Conservation (phyloP, 2,113 vertebrate species). For the Ochotona curzoniae region DNA sequence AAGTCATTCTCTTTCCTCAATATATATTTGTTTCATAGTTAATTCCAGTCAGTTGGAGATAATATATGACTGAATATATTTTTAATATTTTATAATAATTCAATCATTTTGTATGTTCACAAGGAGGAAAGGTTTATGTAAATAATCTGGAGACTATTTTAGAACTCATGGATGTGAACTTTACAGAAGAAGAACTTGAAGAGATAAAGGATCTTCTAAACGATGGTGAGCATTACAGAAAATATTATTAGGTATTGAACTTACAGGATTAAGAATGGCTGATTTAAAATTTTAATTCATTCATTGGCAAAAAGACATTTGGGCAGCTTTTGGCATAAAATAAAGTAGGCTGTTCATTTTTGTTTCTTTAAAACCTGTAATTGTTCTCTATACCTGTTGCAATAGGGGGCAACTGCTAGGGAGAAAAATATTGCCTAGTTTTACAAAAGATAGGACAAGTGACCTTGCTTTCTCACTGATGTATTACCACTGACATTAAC, state of each 20-base stretch:
- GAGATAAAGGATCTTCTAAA: background rate
- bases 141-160: conserved; percentile 53
- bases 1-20: background rate
- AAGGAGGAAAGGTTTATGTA: conserved; percentile 54
- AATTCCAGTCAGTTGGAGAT: background rate
- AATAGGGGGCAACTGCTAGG: background rate
- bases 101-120: background rate
- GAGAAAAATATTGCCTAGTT: background rate
- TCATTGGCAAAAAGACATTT: background rate
- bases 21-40: background rate
- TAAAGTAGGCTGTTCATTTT: background rate
- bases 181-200: conserved; percentile 57
- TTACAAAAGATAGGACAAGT: background rate
- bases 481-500: background rate
- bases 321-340: background rate
- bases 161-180: conserved; percentile 34
- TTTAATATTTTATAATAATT: background rate
- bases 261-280: background rate
- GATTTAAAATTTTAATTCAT: background rate
- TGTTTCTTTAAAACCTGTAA: conserved; percentile 22
- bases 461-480: background rate
- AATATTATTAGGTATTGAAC: background rate
- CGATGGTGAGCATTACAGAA: conserved; percentile 45
- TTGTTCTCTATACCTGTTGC: background rate
- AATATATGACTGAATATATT: background rate